Conservation (phyloP, 2,113 vertebrate species). For the Felis chaus region DNA sequence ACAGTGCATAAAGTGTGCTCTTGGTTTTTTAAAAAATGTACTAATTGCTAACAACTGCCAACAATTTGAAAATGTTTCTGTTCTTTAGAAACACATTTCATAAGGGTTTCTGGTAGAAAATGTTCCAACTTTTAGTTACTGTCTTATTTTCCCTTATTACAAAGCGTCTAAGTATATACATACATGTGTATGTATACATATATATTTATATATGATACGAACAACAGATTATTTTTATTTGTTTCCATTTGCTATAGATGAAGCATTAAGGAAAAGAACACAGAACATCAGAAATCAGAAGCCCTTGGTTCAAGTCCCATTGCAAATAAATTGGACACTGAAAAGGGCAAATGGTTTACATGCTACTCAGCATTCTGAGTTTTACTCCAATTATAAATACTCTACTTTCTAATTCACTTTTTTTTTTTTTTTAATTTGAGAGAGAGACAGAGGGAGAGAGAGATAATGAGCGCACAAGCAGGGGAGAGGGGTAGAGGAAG, state of each 20-base stretch:
- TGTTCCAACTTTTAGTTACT: not conserved
- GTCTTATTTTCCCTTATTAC: not conserved
- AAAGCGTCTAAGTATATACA: not conserved
- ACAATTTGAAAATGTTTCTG: slow-evolving; percentile 40
- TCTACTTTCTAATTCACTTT: not conserved
- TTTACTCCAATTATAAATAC: not conserved
- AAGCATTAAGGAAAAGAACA: not conserved
- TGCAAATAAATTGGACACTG: not conserved
- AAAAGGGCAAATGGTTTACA: slow-evolving; percentile 26
- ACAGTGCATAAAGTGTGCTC: too few relatives aligned
- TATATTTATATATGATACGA: not conserved
- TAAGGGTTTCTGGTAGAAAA: not conserved
- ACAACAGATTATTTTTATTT: not conserved
- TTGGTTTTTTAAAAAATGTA: not conserved
- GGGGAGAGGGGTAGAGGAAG: too few relatives aligned
- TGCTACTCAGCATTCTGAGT: not conserved
- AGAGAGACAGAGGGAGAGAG: too few relatives aligned
- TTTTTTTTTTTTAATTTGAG: not conserved
- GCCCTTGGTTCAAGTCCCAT: not conserved
- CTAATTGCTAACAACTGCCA: too few relatives aligned
- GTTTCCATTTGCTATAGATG: not conserved
- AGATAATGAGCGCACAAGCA: too few relatives aligned
- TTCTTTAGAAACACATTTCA: not conserved
- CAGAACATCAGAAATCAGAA: not conserved
- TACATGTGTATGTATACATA: not conserved